Evolutionary conservation across 35 echinoderm and acorn worm genomes (phyloP).

Genomic region (Nesometra sesokonis): DNA sequence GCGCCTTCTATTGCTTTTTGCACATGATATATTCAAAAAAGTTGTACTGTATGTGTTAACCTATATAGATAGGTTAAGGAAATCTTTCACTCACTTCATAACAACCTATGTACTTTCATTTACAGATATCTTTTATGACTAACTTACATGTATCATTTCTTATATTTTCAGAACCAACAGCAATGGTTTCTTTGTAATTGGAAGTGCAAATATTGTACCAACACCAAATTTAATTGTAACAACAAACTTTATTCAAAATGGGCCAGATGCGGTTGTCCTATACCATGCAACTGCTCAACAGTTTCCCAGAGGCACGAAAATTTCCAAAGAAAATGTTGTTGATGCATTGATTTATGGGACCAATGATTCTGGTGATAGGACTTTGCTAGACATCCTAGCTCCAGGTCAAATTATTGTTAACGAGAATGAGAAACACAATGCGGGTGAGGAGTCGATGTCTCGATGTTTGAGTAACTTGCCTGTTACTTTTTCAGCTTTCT

Average conservation of each 20-base stretch:
- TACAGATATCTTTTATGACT: no score
- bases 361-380: conserved; percentile 10
- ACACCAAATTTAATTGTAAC: conserved; percentile 30
- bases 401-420: conserved; percentile 57
- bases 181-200: conserved; percentile 68
- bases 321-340: conserved; percentile 32
- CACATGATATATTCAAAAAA: no score
- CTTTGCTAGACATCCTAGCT: conserved; percentile 43
- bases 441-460: conserved; percentile 43
- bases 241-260: conserved; percentile 56
- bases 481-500: conserved; percentile 40
- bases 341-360: conserved; percentile 47
- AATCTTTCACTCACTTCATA: no score
- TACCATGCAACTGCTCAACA: conserved; percentile 20
- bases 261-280: conserved; percentile 72
- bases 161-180: conserved; percentile 59
- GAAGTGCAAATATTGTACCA: conserved; percentile 27
- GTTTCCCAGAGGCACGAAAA: conserved; percentile 51
- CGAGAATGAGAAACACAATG: conserved; percentile 17
- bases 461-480: conserved; percentile 57
- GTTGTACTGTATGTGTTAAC: no score
- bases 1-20: no score
- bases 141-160: no score
- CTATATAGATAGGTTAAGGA: no score
- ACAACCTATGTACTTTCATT: no score